phyloP scores from a whole-genome alignment of 2,888 invertebrate species.

The Seladonia tumulorum region DNA sequence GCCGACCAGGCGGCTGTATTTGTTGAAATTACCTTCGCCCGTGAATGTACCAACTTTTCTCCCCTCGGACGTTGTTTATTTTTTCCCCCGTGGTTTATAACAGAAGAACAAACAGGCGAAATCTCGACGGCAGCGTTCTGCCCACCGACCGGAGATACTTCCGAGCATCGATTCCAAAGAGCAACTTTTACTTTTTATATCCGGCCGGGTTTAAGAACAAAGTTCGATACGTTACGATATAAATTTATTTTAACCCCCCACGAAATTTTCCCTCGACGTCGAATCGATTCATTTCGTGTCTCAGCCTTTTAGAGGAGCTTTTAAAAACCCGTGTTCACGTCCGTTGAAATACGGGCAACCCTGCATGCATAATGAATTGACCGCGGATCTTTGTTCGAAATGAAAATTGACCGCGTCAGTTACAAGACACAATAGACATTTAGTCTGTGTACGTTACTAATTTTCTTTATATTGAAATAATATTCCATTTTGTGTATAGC shows the following conservation, averaged over 20 bases:
- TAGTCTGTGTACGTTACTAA: too few relatives aligned
- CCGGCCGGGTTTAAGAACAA: background rate
- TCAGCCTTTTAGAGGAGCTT: background rate
- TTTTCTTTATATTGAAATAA: too few relatives aligned
- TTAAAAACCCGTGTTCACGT: background rate
- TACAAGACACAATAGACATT: background rate
- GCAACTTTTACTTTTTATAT: constrained; percentile 43
- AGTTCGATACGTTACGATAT: background rate
- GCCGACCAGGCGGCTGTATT: background rate
- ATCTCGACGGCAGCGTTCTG: constrained; percentile 5
- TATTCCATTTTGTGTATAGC: too few relatives aligned
- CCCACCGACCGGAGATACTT: constrained; percentile 20
- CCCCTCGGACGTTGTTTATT: constrained; percentile 19
- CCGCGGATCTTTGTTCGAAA: background rate
- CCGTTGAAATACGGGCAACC: too few relatives aligned
- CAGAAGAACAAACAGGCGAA: constrained; percentile 48
- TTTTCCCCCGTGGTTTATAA: constrained; percentile 33
- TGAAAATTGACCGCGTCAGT: background rate
- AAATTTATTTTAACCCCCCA: background rate
- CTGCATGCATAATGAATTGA: too few relatives aligned
- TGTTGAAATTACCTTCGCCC: constrained; percentile 42
- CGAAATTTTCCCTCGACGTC: background rate
- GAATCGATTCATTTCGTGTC: background rate
- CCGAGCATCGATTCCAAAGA: constrained; percentile 24
- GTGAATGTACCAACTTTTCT: constrained; percentile 34